phyloP scores from a whole-genome alignment of 2,797 vertebrate genomes.

The Labroides dimidiatus region DNA sequence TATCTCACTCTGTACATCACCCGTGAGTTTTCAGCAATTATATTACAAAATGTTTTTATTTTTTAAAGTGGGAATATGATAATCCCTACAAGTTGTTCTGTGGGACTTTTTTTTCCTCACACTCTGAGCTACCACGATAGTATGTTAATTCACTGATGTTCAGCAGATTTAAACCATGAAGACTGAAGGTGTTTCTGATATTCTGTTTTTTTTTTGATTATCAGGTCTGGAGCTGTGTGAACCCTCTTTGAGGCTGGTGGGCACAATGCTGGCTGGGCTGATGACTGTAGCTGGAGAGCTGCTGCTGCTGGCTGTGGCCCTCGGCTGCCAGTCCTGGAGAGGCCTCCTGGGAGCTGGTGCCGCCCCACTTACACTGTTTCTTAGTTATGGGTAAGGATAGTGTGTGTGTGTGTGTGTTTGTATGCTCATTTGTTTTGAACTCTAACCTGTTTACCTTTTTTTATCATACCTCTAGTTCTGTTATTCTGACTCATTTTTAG shows the following conservation, averaged over 20 bases:
- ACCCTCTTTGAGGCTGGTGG: constrained; percentile 86
- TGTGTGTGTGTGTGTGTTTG: background rate
- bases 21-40: constrained; percentile 81
- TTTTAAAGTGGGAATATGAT: too few species aligned
- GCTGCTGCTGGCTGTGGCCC: constrained; percentile 88
- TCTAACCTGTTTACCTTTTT: too few species aligned
- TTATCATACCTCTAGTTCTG: too few species aligned
- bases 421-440: background rate
- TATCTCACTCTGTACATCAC: constrained; percentile 89
- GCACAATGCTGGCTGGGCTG: constrained; percentile 87
- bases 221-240: constrained; percentile 92
- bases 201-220: constrained; percentile 38
- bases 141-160: too few species aligned
- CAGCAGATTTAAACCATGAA: too few species aligned
- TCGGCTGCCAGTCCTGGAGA: constrained; percentile 90
- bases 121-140: too few species aligned
- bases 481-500: too few species aligned
- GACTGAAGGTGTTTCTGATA: too few species aligned
- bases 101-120: too few species aligned
- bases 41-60: too few species aligned
- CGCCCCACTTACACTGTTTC: constrained; percentile 88
- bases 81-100: too few species aligned
- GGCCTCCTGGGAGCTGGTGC: constrained; percentile 89
- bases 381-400: constrained; percentile 85
- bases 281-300: constrained; percentile 88